A percentile compares a stretch with the other conserved stretches of the same genome.
Conservation (phyloP, 2,888 invertebrate species). For the Seladonia tumulorum region DNA sequence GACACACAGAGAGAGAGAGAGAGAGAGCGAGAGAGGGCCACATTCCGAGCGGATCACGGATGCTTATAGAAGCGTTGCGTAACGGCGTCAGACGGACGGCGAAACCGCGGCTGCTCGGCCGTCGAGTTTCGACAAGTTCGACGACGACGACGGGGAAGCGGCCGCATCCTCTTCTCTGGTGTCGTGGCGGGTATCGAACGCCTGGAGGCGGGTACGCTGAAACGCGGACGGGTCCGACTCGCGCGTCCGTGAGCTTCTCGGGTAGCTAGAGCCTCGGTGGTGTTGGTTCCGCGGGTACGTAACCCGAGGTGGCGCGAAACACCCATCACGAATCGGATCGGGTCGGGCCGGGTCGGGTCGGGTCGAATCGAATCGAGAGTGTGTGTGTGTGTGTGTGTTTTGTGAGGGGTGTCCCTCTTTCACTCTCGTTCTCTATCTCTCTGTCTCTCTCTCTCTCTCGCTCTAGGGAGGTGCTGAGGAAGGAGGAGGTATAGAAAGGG, state of each 20-base stretch:
- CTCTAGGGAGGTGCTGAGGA: not conserved
- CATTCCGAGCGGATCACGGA: conserved; percentile 83
- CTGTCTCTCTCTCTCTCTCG: not conserved
- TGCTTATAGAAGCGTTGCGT: conserved; percentile 84
- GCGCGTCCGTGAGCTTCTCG: not conserved
- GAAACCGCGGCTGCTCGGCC: conserved; percentile 69
- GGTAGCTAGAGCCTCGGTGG: conserved; percentile 9
- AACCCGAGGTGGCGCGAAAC: conserved; percentile 14
- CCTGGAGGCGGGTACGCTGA: conserved; percentile 35
- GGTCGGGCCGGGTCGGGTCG: not conserved
- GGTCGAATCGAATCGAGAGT: not conserved
- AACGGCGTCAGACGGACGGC: conserved; percentile 78
- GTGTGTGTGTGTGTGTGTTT: not conserved
- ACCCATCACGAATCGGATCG: not conserved
- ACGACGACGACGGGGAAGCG: conserved; percentile 57
- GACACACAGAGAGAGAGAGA: conserved; percentile 65
- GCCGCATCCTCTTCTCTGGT: conserved; percentile 38
- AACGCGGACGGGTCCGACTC: not conserved
- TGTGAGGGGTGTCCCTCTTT: not conserved
- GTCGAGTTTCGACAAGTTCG: conserved; percentile 68
- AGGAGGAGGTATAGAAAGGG: conserved; percentile 6
- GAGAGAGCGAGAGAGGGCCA: conserved; percentile 71
- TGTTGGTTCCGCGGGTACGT: conserved; percentile 14
- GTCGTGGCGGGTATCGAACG: conserved; percentile 28
- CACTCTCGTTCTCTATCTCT: not conserved